Percentiles rank a stretch among this genome's conserved stretches.
These are phyloP conservation scores for Acyrthosiphon pisum DNA, from an alignment of 1,140 invertebrate species.

Conservation along the genomic window DNA sequence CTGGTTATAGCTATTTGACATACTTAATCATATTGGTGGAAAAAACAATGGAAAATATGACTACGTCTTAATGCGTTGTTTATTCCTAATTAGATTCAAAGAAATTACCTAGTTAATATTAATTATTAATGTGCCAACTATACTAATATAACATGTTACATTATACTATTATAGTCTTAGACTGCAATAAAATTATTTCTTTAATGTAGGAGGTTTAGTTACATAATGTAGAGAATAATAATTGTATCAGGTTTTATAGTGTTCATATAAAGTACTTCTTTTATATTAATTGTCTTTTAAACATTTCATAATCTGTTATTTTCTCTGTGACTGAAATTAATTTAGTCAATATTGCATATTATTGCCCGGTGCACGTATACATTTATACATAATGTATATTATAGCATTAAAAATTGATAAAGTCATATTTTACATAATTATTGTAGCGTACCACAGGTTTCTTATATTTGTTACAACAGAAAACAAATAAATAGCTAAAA, in stretches of 20 bases:
- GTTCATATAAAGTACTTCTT: not conserved
- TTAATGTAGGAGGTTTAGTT: not conserved
- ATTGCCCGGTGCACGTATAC: not conserved
- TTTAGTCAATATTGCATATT: constrained; percentile 2
- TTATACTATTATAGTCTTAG: not conserved
- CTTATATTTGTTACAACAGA: not conserved
- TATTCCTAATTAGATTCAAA: not conserved
- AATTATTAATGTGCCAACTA: constrained; percentile 28
- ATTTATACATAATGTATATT: not conserved
- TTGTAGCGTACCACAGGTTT: not conserved
- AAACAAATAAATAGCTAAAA: not conserved
- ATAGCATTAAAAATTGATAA: not conserved
- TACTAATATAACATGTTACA: not conserved
- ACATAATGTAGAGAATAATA: constrained; percentile 1
- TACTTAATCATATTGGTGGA: not conserved
- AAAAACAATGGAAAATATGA: not conserved
- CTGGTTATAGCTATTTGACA: not conserved
- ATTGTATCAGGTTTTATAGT: not conserved
- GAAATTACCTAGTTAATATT: constrained; percentile 17
- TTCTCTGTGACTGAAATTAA: not conserved
- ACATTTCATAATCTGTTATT: constrained; percentile 19
- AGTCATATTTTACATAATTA: not conserved
- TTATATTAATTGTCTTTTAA: constrained; percentile 7
- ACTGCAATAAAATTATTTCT: not conserved
- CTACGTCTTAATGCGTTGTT: not conserved